These are phyloP conservation scores for Cyanoramphus novaezelandiae DNA, from an alignment of 2,113 vertebrate genomes.

Conservation along the genomic window DNA sequence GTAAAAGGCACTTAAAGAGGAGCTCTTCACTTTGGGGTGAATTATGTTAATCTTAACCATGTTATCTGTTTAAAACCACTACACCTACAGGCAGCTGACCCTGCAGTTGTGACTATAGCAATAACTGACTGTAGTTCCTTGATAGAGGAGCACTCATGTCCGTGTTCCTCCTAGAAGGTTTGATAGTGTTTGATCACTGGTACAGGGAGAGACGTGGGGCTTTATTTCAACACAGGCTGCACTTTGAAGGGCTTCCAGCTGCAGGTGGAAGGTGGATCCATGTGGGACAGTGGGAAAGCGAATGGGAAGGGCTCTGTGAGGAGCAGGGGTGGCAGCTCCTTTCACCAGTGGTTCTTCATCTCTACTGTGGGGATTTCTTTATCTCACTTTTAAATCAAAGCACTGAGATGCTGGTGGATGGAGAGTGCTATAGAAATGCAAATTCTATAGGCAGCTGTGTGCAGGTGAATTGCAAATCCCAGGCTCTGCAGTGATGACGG, in stretches of 20 bases:
- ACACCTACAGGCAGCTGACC: neutral
- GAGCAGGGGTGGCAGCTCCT: neutral
- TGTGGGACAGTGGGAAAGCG: neutral
- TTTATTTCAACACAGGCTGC: neutral
- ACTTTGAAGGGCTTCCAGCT: neutral
- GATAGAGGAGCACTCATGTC: neutral
- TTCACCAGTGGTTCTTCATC: neutral
- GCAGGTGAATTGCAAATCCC: neutral
- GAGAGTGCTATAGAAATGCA: neutral
- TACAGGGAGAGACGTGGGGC: neutral
- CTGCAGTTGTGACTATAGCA: neutral
- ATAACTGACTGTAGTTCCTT: slow-evolving; percentile 16
- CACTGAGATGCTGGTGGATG: neutral
- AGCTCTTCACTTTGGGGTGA: slow-evolving; percentile 42
- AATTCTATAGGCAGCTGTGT: neutral
- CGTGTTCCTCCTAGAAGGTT: neutral
- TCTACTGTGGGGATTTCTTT: neutral
- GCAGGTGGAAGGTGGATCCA: neutral
- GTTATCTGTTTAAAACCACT: neutral
- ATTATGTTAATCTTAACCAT: slow-evolving; percentile 9
- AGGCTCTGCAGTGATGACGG: accelerated
- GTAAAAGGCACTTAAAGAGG: slow-evolving; percentile 35
- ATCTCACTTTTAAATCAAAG: neutral
- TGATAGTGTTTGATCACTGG: neutral
- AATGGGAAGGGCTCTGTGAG: neutral